Conservation (phyloP, 2,113 vertebrate genomes). For the Bubo bubo region DNA sequence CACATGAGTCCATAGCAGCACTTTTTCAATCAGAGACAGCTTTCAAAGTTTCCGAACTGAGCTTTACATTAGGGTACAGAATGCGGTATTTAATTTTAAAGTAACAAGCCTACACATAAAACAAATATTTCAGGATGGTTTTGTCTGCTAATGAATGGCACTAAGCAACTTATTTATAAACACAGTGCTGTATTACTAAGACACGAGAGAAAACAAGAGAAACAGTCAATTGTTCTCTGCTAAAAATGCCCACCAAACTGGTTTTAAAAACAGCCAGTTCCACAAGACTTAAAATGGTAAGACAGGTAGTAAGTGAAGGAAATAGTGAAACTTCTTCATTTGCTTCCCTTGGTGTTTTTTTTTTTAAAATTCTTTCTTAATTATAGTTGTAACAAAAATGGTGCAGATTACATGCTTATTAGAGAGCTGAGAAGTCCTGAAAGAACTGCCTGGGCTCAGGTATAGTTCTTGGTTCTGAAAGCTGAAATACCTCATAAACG, state of each 20-base stretch:
- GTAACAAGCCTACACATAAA: background rate
- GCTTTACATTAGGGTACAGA: background rate
- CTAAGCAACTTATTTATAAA: background rate
- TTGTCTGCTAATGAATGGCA: background rate
- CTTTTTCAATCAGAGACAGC: background rate
- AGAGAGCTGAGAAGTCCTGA: background rate
- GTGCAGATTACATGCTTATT: background rate
- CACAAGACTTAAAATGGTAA: background rate
- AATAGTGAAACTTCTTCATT: background rate
- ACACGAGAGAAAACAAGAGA: background rate
- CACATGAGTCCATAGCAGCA: background rate
- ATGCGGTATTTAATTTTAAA: rapidly evolving
- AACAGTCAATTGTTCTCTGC: rapidly evolving
- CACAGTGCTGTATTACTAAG: background rate
- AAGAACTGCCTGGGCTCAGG: background rate
- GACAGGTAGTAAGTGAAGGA: background rate
- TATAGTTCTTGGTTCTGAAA: background rate
- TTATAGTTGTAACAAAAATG: background rate
- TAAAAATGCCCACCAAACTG: background rate
- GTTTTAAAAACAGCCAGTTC: background rate
- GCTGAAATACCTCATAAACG: rapidly evolving
- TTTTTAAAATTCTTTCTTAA: background rate
- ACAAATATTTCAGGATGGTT: background rate
- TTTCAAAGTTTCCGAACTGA: background rate
- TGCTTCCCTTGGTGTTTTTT: background rate